A percentile compares a stretch with the other conserved stretches of the same genome.
These are phyloP conservation scores for Lagenorhynchus albirostris DNA, from an alignment of 2,113 vertebrate species.

Conservation along the genomic window DNA sequence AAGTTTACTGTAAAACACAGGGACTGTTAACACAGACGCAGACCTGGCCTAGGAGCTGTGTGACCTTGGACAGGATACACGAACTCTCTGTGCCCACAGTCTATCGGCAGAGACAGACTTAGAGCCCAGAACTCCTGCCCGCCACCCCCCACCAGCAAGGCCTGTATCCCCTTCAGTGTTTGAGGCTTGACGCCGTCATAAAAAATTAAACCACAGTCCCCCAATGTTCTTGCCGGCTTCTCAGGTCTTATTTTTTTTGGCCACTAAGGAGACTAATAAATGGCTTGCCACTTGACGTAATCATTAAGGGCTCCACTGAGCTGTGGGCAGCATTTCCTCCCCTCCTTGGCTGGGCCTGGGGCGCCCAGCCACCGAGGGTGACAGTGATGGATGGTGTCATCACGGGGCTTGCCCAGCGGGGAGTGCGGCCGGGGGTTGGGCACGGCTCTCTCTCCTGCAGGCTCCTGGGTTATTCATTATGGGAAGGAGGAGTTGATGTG, in stretches of 20 bases:
- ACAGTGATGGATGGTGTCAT: constrained; percentile 28
- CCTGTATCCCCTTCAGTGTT: not conserved
- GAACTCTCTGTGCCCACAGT: not conserved
- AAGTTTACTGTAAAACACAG: accelerated
- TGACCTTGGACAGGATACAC: not conserved
- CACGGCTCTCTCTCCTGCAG: not conserved
- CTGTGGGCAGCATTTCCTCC: constrained; percentile 48
- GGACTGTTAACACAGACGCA: accelerated
- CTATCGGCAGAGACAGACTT: not conserved
- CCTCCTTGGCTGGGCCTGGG: not conserved
- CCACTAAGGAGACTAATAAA: constrained; percentile 61
- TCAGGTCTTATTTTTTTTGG: constrained; percentile 56
- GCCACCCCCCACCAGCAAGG: accelerated
- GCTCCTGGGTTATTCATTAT: not conserved
- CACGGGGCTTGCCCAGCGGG: not conserved
- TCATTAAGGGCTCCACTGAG: constrained; percentile 53
- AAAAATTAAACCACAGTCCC: constrained; percentile 43
- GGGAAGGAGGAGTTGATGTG: not conserved
- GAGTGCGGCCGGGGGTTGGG: not conserved
- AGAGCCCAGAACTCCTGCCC: not conserved
- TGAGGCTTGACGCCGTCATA: not conserved
- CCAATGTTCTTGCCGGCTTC: not conserved
- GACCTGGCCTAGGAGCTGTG: not conserved
- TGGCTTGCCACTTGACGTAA: constrained; percentile 39
- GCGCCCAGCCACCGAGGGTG: not conserved